Base-by-base conservation (phyloP, 2,797 vertebrate genomes). In the Miichthys miiuy region DNA sequence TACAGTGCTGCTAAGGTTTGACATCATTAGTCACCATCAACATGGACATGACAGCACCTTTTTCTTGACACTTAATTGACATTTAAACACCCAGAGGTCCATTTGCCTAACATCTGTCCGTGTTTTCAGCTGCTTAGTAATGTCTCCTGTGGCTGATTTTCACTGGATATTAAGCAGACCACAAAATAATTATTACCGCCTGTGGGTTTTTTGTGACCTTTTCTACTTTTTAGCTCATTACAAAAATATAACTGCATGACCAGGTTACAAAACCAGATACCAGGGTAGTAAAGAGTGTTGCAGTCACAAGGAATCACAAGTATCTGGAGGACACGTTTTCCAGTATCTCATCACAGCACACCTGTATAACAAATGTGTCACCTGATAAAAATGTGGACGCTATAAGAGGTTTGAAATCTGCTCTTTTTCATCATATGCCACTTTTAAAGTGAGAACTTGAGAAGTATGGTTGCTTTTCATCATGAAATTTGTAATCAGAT, bases 21-120 rank as follows among this genome's bases (percentile, higher is more conserved):
- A 67, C 76, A 62, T 80, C 63, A 69, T 38, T 12, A n/a, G 14
- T 12, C 34, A 14, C 41, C 34, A 38, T 38, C 34, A 38, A 74
- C 51, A 56, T 20, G 58, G 51, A 67, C 55, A 18, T 58, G 63
- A 65, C 51, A 64, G 18, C 30, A 51, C 13, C 34, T 46, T 61
- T 60, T 55, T 52, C 41, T 11, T 18, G 21, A 47, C 13, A 48
- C 16, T 21, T 50, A 42, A 66, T 55, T 23, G 57, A 58, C 18
- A 27, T 27, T 5, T 42, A 42, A 77, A 75, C 21, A 60, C 27
- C 21, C 8, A 42, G 4, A 54, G n/a, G 18, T 21, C 14, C 34
- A 70, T 38, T n/a, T n/a, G 46, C 41, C 51, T 16, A 12, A 69
- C 9, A 71, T 41, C 11, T 58, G 38, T 42, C 21, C 8, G 14